Evolutionary conservation across 2,888 invertebrate species (phyloP).

Genomic region (Drosophila birchii): DNA sequence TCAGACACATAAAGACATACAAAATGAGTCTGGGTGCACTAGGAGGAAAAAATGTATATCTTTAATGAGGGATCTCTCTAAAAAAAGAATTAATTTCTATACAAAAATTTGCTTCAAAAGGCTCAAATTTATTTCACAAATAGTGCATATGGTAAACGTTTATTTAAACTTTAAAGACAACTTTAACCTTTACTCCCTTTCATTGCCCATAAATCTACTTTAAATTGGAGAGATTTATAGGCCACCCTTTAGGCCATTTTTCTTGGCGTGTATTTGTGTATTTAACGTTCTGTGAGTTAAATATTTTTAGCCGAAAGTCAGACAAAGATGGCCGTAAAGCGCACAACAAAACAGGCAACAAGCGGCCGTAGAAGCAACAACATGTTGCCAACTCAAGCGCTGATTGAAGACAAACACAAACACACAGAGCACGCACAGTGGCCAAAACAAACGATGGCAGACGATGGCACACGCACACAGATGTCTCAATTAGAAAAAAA

Average conservation of each 20-base stretch:
- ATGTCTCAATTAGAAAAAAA: conserved; percentile 77
- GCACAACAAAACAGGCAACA: conserved; percentile 27
- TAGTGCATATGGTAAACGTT: background rate
- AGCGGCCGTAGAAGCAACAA: conserved; percentile 25
- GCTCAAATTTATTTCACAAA: background rate
- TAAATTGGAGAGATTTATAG: background rate
- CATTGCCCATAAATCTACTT: background rate
- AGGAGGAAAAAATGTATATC: accelerated
- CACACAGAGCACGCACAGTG: conserved; percentile 25
- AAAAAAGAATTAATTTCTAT: background rate
- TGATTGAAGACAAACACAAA: conserved; percentile 70
- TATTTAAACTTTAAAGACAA: background rate
- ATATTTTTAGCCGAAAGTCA: conserved; percentile 79
- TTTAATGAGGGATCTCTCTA: no score
- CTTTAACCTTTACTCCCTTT: background rate
- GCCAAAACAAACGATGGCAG: conserved; percentile 48
- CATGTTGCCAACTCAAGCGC: conserved; percentile 60
- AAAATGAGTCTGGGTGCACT: conserved; percentile 11
- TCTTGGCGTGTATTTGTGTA: conserved; percentile 40
- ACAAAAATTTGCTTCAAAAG: accelerated
- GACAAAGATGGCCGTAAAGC: conserved; percentile 57
- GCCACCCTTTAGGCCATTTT: background rate
- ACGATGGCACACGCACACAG: conserved; percentile 48
- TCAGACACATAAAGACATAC: conserved; percentile 26
- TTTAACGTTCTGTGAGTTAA: conserved; percentile 65